These are phyloP conservation scores for Cossypha niveicapilla DNA, from an alignment of 2,797 vertebrate genomes.

Conservation along the genomic window DNA sequence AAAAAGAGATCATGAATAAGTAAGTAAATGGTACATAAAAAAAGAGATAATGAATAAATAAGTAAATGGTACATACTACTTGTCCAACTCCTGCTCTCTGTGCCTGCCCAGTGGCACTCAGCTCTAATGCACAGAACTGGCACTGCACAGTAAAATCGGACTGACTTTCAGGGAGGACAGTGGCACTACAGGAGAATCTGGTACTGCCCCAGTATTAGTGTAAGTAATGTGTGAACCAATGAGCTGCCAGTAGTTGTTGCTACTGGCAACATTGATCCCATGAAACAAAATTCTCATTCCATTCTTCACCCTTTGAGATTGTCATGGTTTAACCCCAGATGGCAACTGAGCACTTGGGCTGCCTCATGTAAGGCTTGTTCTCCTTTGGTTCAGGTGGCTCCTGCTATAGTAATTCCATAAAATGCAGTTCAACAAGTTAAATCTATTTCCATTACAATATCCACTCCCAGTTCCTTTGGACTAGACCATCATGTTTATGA, in stretches of 20 bases:
- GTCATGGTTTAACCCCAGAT: neutral
- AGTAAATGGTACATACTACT: neutral
- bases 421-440: neutral
- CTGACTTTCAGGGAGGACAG: neutral
- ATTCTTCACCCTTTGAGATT: neutral
- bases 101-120: neutral
- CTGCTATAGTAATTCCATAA: neutral
- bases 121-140: neutral
- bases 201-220: neutral
- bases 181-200: neutral
- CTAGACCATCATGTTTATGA: neutral
- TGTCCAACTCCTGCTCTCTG: accelerated
- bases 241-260: neutral
- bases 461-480: neutral
- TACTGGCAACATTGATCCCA: neutral
- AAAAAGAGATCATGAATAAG: neutral
- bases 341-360: neutral
- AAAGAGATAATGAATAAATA: neutral
- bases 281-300: neutral
- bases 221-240: neutral
- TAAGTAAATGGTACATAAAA: neutral
- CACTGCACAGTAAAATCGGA: neutral
- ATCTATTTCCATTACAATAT: neutral
- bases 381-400: neutral
- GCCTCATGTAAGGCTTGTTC: neutral